phyloP scores from a whole-genome alignment of 1,140 invertebrate genomes.

The Stratiolaelaps scimitus region DNA sequence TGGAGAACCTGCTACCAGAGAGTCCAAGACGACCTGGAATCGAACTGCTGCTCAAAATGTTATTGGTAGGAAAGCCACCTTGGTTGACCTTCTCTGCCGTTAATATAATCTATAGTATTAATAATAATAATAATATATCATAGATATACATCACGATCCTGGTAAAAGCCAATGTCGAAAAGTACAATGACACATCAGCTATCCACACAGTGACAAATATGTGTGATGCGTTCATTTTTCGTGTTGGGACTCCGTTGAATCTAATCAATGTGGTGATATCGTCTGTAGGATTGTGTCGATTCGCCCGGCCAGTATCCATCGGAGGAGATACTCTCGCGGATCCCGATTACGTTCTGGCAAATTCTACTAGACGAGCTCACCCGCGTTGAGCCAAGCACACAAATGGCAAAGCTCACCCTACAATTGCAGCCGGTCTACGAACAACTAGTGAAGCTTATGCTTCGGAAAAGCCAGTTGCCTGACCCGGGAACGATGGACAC shows the following conservation, averaged over 20 bases:
- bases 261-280: too few relatives aligned
- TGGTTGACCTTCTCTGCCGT: too few relatives aligned
- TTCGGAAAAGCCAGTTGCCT: neutral
- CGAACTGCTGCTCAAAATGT: conserved; percentile 2
- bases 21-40: neutral
- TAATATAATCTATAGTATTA: too few relatives aligned
- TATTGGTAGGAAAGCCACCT: neutral
- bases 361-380: conserved; percentile 3
- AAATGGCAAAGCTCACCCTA: conserved; percentile 9
- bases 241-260: too few relatives aligned
- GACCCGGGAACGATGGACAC: conserved; percentile 12
- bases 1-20: neutral
- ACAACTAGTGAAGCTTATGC: neutral
- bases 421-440: conserved; percentile 13
- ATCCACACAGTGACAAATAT: too few relatives aligned
- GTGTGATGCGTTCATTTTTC: too few relatives aligned
- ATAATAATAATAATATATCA: too few relatives aligned
- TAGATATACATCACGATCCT: too few relatives aligned
- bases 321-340: neutral
- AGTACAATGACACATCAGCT: too few relatives aligned
- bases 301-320: conserved; percentile 14
- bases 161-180: too few relatives aligned
- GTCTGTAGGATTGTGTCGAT: conserved; percentile 6
- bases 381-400: neutral
- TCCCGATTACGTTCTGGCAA: conserved; percentile 16